Percentiles rank a stretch among this genome's conserved stretches.
phyloP scores from a whole-genome alignment of 2,797 vertebrate genomes.

The Chaetodon trifasciatus region DNA sequence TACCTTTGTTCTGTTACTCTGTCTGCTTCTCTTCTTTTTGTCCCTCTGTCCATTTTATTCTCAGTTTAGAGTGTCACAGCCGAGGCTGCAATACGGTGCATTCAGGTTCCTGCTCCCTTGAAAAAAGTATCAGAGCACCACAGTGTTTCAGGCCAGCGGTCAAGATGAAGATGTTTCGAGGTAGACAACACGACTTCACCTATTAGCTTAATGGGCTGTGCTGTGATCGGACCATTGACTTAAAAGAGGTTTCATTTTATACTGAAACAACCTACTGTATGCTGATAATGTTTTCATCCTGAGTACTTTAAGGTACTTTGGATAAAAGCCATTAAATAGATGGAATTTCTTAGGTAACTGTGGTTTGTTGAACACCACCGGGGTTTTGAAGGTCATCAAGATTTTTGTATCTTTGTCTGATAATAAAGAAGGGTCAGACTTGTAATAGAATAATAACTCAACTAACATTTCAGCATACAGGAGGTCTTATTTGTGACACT shows the following conservation, averaged over 20 bases:
- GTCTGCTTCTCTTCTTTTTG: constrained; percentile 19
- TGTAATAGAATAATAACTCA: neutral
- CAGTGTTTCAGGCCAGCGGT: constrained; percentile 24
- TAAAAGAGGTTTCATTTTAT: constrained; percentile 45
- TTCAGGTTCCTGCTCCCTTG: constrained; percentile 29
- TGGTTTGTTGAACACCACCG: constrained; percentile 5
- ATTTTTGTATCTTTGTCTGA: neutral
- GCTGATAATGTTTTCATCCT: constrained; percentile 17
- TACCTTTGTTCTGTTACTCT: neutral
- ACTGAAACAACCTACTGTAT: constrained; percentile 10
- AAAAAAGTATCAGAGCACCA: constrained; percentile 17
- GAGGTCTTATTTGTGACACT: neutral
- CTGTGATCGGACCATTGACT: constrained; percentile 48
- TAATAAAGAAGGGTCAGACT: neutral
- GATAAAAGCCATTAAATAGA: constrained; percentile 34
- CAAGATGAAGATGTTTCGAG: constrained; percentile 50
- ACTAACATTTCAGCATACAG: neutral
- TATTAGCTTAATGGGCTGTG: constrained; percentile 61
- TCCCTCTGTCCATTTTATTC: constrained; percentile 29
- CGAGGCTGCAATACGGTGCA: constrained; percentile 25
- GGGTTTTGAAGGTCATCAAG: constrained; percentile 23
- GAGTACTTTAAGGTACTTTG: constrained; percentile 2
- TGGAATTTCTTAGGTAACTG: neutral
- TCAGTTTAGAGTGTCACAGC: constrained; percentile 28
- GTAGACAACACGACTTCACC: constrained; percentile 58